Percentiles rank a stretch among this genome's conserved stretches.
These are phyloP conservation scores for Drosophila pullipes DNA, from an alignment of 2,888 invertebrate species.

Conservation along the genomic window DNA sequence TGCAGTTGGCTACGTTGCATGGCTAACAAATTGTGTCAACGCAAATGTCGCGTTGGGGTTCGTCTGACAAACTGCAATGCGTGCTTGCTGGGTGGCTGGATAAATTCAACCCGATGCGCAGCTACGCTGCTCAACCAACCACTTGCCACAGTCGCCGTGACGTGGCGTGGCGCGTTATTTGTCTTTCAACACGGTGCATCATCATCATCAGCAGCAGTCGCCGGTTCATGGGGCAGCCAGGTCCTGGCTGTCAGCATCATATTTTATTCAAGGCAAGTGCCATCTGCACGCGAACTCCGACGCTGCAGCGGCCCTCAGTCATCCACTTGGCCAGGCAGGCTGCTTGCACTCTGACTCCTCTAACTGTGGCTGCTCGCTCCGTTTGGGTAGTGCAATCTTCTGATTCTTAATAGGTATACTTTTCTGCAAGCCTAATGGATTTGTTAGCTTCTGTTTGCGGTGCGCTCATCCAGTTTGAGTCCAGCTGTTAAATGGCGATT, in stretches of 20 bases:
- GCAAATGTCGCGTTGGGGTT: constrained; percentile 37
- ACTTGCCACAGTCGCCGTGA: constrained; percentile 52
- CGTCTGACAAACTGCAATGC: constrained; percentile 56
- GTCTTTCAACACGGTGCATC: constrained; percentile 76
- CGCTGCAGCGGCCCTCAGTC: constrained; percentile 51
- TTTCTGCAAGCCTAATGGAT: constrained; percentile 30
- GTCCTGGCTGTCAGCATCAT: constrained; percentile 54
- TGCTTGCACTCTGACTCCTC: constrained; percentile 61
- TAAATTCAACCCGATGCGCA: constrained; percentile 8
- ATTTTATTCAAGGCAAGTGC: constrained; percentile 80
- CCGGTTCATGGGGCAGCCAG: background rate
- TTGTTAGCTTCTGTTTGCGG: constrained; percentile 6
- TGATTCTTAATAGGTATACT: constrained; percentile 1
- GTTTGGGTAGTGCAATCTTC: background rate
- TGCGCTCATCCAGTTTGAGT: constrained; percentile 17
- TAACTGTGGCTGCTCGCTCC: background rate
- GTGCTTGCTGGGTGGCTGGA: constrained; percentile 10
- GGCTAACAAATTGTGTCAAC: constrained; percentile 70
- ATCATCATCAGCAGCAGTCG: constrained; percentile 34
- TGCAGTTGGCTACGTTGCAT: background rate
- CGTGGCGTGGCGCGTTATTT: constrained; percentile 72
- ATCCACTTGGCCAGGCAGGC: constrained; percentile 58
- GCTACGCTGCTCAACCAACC: constrained; percentile 37
- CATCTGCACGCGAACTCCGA: constrained; percentile 68
- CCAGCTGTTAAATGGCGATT: constrained; percentile 58